Conservation (phyloP, 2,113 vertebrate genomes). For the Typhlomys cinereus region DNA sequence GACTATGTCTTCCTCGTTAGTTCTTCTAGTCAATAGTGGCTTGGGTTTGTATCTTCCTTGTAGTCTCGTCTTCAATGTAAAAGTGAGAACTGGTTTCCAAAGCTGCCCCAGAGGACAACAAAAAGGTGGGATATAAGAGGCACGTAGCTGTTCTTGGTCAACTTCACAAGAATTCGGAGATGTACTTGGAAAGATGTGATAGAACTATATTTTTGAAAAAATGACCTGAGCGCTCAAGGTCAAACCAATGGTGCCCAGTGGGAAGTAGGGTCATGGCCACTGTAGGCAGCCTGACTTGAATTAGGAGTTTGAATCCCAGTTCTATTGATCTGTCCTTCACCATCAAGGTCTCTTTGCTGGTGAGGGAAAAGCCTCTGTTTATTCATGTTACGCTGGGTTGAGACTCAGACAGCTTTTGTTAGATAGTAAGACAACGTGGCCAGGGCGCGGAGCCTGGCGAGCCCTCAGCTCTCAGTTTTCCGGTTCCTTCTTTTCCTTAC, state of each 20-base stretch:
- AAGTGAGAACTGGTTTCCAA: neutral
- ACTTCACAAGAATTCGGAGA: neutral
- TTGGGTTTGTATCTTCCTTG: neutral
- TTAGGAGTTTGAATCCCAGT: neutral
- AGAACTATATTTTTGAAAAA: no score
- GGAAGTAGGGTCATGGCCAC: neutral
- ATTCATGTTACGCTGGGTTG: neutral
- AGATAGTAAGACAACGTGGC: neutral
- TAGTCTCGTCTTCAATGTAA: neutral
- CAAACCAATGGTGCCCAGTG: neutral
- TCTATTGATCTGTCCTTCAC: neutral
- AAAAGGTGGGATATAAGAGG: neutral
- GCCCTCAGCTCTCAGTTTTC: neutral
- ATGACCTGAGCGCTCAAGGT: neutral
- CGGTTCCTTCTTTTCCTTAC: neutral
- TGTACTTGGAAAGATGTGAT: neutral
- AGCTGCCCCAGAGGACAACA: neutral
- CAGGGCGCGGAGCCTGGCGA: neutral
- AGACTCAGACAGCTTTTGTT: neutral
- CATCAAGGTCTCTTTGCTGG: neutral
- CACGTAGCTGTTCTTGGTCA: neutral
- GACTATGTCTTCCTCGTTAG: neutral
- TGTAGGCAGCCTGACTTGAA: neutral
- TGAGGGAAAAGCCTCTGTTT: neutral
- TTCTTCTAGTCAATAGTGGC: neutral